phyloP scores from a whole-genome alignment of 2,113 vertebrate species.

The Tupaia chinensis region DNA sequence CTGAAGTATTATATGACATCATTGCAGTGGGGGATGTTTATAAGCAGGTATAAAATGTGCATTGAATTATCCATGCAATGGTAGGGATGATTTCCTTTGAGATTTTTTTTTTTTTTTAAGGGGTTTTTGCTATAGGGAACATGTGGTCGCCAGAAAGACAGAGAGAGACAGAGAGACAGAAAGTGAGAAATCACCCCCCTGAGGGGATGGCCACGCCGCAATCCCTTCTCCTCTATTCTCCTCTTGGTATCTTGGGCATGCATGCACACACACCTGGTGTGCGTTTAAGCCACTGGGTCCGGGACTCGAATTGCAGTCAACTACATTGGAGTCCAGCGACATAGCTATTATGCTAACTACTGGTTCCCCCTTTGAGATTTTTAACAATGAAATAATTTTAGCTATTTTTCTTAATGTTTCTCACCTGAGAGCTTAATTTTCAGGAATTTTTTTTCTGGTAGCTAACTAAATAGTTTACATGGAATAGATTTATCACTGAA shows the following conservation, averaged over 20 bases:
- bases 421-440: conserved; percentile 19
- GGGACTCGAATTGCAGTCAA: too few relatives aligned
- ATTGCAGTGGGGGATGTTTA: neutral
- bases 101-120: neutral
- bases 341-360: too few relatives aligned
- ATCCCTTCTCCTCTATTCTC: too few relatives aligned
- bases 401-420: neutral
- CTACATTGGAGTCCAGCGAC: too few relatives aligned
- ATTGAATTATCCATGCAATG: neutral
- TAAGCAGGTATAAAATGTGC: neutral
- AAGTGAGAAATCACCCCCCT: too few relatives aligned
- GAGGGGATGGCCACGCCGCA: too few relatives aligned
- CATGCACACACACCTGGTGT: too few relatives aligned
- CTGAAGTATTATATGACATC: neutral
- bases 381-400: conserved; percentile 8
- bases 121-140: too few relatives aligned
- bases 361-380: conserved; percentile 3
- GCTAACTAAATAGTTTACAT: neutral
- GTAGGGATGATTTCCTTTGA: conserved; percentile 21
- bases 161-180: too few relatives aligned
- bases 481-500: neutral
- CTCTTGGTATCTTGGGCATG: too few relatives aligned
- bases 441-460: conserved; percentile 23
- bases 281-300: too few relatives aligned
- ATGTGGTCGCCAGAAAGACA: too few relatives aligned